Percentiles rank a stretch among this genome's conserved stretches.
These are phyloP conservation scores for Heliconius cydno DNA, from an alignment of 2,888 invertebrate genomes.

Conservation along the genomic window DNA sequence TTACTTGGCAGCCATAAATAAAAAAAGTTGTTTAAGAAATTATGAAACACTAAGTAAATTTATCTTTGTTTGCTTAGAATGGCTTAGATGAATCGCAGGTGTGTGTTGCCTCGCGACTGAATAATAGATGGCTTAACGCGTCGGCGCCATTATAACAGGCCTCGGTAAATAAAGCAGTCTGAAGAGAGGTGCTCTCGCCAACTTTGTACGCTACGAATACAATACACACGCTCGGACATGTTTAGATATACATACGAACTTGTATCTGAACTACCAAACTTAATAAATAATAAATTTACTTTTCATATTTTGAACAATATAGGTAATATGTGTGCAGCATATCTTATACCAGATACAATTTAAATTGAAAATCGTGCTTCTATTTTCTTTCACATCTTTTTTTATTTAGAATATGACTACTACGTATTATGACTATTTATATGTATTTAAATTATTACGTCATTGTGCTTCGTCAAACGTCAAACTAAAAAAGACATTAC, in stretches of 20 bases:
- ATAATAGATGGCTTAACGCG: constrained; percentile 28
- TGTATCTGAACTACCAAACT: background rate
- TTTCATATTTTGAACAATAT: background rate
- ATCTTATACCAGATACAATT: background rate
- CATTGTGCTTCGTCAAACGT: background rate
- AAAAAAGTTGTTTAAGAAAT: constrained; percentile 8
- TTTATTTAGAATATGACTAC: background rate
- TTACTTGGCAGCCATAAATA: background rate
- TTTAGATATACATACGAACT: background rate
- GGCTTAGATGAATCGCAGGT: constrained; percentile 27
- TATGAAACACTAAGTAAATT: constrained; percentile 17
- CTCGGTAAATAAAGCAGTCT: constrained; percentile 30
- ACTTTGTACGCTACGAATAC: constrained; percentile 16
- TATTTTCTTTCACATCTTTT: background rate
- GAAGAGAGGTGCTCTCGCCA: constrained; percentile 21
- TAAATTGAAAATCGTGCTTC: too few relatives aligned
- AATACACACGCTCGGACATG: constrained; percentile 7
- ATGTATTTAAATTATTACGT: background rate
- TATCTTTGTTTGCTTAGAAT: constrained; percentile 17
- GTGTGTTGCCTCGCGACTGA: constrained; percentile 20
- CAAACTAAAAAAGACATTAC: too few relatives aligned
- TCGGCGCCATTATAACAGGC: constrained; percentile 27
- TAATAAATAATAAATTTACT: background rate
- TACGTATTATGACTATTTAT: background rate
- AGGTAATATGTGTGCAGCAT: background rate